Conservation (phyloP, 2,113 vertebrate genomes). For the Gnathochromis pfefferi region DNA sequence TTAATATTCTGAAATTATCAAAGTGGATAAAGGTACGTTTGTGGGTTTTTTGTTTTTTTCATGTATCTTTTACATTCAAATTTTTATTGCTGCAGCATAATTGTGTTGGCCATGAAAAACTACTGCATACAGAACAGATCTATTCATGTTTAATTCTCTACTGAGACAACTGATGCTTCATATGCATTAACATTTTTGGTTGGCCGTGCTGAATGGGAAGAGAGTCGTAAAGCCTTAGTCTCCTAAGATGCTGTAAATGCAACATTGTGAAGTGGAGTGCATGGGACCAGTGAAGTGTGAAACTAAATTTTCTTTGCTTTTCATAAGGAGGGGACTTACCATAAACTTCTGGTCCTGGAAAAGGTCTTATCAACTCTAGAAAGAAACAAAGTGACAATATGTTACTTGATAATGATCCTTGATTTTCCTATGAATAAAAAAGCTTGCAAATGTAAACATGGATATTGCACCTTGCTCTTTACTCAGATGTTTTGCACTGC, state of each 20-base stretch:
- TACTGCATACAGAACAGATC: not conserved
- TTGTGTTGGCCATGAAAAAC: not conserved
- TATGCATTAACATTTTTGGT: not conserved
- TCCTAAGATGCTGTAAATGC: not conserved
- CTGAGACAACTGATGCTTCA: not conserved
- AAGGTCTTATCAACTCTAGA: slow-evolving; percentile 65
- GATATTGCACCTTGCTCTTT: not conserved
- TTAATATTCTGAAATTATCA: not conserved
- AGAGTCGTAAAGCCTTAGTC: not conserved
- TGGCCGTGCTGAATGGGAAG: not conserved
- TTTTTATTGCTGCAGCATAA: not conserved
- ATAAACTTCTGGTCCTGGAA: slow-evolving; percentile 56
- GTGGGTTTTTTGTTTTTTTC: rapidly evolving
- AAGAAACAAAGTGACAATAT: not conserved
- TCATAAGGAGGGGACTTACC: slow-evolving; percentile 45
- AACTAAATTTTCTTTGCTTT: not conserved
- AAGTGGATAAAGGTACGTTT: not conserved
- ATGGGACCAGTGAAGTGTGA: not conserved
- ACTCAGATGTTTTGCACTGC: not conserved
- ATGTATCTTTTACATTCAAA: not conserved
- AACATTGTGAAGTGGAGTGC: not conserved
- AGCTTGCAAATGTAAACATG: not conserved
- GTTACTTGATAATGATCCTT: not conserved
- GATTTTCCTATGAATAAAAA: not conserved
- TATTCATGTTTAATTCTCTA: not conserved